Conservation (phyloP, 2,113 vertebrate species). For the Triplophysa siluroides region DNA sequence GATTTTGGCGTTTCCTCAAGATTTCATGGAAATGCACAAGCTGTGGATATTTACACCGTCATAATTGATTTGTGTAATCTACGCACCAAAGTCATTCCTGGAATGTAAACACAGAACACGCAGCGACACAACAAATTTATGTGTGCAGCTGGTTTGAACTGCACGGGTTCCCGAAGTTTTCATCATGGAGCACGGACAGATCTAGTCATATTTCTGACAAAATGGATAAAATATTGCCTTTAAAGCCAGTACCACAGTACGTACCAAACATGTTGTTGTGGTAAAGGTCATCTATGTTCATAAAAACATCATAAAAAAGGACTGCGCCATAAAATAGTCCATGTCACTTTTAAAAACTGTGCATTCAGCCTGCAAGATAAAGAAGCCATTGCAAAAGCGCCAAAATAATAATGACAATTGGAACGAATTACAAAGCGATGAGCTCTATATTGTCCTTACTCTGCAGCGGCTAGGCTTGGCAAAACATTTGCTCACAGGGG, state of each 20-base stretch:
- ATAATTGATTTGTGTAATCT: conserved; percentile 62
- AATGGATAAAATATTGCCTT: no score
- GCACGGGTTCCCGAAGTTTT: conserved; percentile 24
- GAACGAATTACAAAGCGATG: conserved; percentile 61
- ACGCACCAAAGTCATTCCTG: conserved; percentile 55
- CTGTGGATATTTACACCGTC: conserved; percentile 62
- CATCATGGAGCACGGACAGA: not conserved
- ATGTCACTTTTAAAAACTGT: not conserved
- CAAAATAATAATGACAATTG: conserved; percentile 50
- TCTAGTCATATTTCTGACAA: not conserved
- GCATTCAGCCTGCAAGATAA: not conserved
- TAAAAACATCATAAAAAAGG: not conserved
- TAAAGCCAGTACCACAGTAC: no score
- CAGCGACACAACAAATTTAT: conserved; percentile 51
- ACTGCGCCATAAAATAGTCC: not conserved
- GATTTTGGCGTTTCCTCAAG: not conserved
- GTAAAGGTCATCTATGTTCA: not conserved
- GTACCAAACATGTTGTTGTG: not conserved
- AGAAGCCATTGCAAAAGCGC: not conserved
- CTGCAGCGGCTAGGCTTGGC: conserved; percentile 51
- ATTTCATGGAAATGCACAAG: conserved; percentile 52
- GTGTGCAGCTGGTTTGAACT: conserved; percentile 34
- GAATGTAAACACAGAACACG: conserved; percentile 63
- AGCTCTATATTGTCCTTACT: conserved; percentile 41
- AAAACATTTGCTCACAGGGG: conserved; percentile 44